These are phyloP conservation scores for Dolichopus griseipennis DNA, from an alignment of 2,888 invertebrate species.

Conservation along the genomic window DNA sequence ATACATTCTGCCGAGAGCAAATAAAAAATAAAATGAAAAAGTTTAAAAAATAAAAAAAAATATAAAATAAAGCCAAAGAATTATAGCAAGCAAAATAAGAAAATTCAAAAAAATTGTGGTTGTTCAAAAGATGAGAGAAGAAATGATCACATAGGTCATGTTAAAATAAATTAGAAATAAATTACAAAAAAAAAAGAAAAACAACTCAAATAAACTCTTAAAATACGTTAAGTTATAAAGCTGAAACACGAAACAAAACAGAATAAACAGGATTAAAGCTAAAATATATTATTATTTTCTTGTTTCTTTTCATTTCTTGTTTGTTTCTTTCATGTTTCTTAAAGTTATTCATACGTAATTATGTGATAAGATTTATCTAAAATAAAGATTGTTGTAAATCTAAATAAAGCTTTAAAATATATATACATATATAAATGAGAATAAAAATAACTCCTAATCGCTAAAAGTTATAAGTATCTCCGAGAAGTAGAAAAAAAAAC, in stretches of 20 bases:
- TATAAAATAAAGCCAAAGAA: not conserved
- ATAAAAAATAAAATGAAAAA: not conserved
- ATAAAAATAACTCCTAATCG: too few relatives aligned
- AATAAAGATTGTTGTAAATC: too few relatives aligned
- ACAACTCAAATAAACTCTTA: too few relatives aligned
- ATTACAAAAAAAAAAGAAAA: not conserved
- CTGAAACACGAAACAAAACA: not conserved
- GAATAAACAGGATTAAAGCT: not conserved
- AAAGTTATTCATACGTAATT: not conserved
- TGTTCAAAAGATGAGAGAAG: not conserved
- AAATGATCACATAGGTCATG: not conserved
- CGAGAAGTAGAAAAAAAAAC: too few relatives aligned
- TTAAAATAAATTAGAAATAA: not conserved
- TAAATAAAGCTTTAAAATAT: too few relatives aligned
- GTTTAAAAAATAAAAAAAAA: not conserved
- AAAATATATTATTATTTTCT: not conserved
- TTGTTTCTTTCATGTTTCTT: not conserved
- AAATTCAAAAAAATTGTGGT: not conserved
- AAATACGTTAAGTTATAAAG: too few relatives aligned
- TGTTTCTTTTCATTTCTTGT: not conserved
- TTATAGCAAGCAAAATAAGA: not conserved
- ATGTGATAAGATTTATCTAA: not conserved
- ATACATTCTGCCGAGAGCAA: conserved; percentile 1
- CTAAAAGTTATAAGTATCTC: too few relatives aligned
- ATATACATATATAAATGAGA: too few relatives aligned